Percentiles rank a stretch among this genome's conserved stretches.
These are phyloP conservation scores for Aptenodytes forsteri DNA, from an alignment of 2,113 vertebrate species.

Conservation along the genomic window DNA sequence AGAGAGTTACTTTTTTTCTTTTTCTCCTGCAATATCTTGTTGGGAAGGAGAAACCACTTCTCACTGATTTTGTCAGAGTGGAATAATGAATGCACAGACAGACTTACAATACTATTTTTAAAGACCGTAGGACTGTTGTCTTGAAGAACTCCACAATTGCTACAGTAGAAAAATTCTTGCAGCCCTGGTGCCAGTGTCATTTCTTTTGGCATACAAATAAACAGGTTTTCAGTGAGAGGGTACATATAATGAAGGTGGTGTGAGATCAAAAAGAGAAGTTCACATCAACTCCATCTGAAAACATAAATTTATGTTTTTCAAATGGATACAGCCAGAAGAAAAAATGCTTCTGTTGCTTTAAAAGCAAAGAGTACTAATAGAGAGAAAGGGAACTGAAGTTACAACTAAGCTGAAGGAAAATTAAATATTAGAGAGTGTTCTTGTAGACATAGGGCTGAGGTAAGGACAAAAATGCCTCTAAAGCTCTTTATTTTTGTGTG, in stretches of 20 bases:
- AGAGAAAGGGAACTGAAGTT: background rate
- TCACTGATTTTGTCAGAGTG: background rate
- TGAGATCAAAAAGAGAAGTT: background rate
- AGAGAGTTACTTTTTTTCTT: background rate
- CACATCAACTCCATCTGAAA: background rate
- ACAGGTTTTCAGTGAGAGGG: background rate
- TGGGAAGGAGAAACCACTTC: background rate
- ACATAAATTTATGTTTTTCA: background rate
- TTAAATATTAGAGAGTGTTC: background rate
- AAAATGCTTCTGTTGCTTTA: background rate
- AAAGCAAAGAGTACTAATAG: background rate
- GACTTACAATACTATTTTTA: background rate
- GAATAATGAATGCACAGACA: background rate
- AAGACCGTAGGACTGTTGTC: background rate
- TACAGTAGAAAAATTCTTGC: background rate
- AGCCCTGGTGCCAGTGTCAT: background rate
- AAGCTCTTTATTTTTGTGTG: background rate
- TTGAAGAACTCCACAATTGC: background rate
- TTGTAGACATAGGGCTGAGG: background rate
- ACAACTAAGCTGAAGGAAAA: background rate
- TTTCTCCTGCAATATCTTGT: background rate
- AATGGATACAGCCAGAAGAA: background rate
- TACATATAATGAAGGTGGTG: background rate
- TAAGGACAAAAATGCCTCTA: background rate
- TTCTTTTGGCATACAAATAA: background rate